These are phyloP conservation scores for Drosophila nigromelanica DNA, from an alignment of 1,140 invertebrate species.

Conservation along the genomic window DNA sequence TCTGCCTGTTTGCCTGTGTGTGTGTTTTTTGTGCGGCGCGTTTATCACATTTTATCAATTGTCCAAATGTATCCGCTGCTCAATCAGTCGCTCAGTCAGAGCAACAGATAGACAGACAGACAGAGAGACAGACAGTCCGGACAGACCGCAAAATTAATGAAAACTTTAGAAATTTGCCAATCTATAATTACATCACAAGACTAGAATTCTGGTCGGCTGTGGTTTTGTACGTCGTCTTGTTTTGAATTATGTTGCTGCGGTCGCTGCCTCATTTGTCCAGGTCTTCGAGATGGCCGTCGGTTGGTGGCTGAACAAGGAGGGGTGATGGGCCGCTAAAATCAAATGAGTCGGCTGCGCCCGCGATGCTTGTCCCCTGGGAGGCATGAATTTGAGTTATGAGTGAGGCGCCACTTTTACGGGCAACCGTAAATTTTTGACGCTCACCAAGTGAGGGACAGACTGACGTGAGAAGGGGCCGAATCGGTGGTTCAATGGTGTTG, in stretches of 20 bases:
- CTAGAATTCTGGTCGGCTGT: not conserved
- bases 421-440: conserved; percentile 75
- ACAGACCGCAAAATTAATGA: conserved; percentile 76
- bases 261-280: conserved; percentile 74
- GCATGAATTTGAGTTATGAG: conserved; percentile 82
- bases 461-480: no score
- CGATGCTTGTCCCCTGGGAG: conserved; percentile 60
- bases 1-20: not conserved
- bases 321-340: conserved; percentile 50
- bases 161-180: conserved; percentile 80
- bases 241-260: conserved; percentile 75
- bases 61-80: conserved; percentile 73
- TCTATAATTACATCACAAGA: conserved; percentile 79
- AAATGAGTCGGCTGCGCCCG: conserved; percentile 66
- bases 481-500: conserved; percentile 4
- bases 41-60: conserved; percentile 82
- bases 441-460: not conserved
- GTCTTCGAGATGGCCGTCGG: not conserved
- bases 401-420: conserved; percentile 74
- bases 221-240: conserved; percentile 11
- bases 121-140: not conserved
- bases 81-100: conserved; percentile 62
- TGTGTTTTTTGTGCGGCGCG: not conserved
- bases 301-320: not conserved
- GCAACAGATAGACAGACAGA: conserved; percentile 4